Evolutionary conservation across 1,140 invertebrate genomes (phyloP).

Genomic region (Arctopsyche grandis): DNA sequence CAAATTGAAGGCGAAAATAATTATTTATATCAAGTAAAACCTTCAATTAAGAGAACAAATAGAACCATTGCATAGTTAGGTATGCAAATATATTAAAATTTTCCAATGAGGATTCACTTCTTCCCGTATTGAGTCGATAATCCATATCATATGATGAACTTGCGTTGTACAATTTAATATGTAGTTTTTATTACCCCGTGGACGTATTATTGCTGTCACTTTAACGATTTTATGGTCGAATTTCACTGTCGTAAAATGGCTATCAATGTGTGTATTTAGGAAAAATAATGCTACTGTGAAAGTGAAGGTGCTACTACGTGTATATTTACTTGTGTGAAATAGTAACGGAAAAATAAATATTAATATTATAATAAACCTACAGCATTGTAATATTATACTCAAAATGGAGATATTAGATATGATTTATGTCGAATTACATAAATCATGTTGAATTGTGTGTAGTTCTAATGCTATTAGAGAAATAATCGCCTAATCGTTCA

Average conservation of each 20-base stretch:
- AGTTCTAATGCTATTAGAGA: not conserved
- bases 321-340: too few species aligned
- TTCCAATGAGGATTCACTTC: too few species aligned
- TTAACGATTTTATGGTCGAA: slow-evolving; percentile 21
- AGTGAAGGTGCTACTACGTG: not conserved
- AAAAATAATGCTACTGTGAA: slow-evolving; percentile 3
- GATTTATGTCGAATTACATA: not conserved
- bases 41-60: too few species aligned
- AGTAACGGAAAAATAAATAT: too few species aligned
- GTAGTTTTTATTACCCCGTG: slow-evolving; percentile 2
- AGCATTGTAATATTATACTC: too few species aligned
- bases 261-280: not conserved
- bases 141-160: not conserved
- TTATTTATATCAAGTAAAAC: too few species aligned
- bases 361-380: too few species aligned
- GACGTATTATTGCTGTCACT: not conserved
- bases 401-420: not conserved
- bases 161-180: not conserved
- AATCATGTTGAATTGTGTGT: not conserved
- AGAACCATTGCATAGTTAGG: too few species aligned
- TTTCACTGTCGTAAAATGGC: slow-evolving; percentile 23
- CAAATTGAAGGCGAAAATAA: too few species aligned
- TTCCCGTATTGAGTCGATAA: not conserved
- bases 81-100: too few species aligned
- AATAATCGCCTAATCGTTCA: not conserved